phyloP scores from a whole-genome alignment of 1,140 invertebrate genomes.

The Agrilus planipennis region DNA sequence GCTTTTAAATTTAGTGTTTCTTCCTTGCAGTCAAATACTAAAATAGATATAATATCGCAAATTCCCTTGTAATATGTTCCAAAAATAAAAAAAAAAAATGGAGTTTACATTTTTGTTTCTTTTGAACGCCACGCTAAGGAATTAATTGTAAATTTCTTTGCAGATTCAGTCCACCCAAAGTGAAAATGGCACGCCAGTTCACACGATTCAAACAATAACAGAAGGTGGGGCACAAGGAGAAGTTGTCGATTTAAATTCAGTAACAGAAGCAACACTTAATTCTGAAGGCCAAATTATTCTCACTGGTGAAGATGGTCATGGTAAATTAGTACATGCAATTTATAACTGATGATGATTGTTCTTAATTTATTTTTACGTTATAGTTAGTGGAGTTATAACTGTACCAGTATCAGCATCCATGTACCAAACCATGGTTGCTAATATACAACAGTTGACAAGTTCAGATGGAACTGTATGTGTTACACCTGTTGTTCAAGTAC shows the following conservation, averaged over 20 bases:
- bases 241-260: constrained; percentile 75
- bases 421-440: constrained; percentile 93
- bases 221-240: constrained; percentile 54
- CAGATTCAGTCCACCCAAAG: constrained; percentile 66
- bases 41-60: too few relatives aligned
- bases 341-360: too few relatives aligned
- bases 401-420: constrained; percentile 89
- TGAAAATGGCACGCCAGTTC: constrained; percentile 51
- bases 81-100: too few relatives aligned
- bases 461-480: constrained; percentile 69
- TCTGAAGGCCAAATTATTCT: constrained; percentile 92
- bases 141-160: constrained; percentile 10
- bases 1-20: too few relatives aligned
- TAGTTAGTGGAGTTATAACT: constrained; percentile 88
- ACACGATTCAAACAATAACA: constrained; percentile 65
- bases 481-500: constrained; percentile 69
- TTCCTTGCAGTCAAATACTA: too few relatives aligned
- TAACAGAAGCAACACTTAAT: constrained; percentile 73
- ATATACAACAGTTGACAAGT: constrained; percentile 68
- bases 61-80: too few relatives aligned
- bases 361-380: too few relatives aligned
- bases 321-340: too few relatives aligned
- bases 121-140: constrained; percentile 1
- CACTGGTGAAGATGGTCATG: constrained; percentile 86
- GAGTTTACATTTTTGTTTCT: constrained; percentile 4